Conservation (phyloP, 2,113 vertebrate species). For the Phylloscopus trochilus region DNA sequence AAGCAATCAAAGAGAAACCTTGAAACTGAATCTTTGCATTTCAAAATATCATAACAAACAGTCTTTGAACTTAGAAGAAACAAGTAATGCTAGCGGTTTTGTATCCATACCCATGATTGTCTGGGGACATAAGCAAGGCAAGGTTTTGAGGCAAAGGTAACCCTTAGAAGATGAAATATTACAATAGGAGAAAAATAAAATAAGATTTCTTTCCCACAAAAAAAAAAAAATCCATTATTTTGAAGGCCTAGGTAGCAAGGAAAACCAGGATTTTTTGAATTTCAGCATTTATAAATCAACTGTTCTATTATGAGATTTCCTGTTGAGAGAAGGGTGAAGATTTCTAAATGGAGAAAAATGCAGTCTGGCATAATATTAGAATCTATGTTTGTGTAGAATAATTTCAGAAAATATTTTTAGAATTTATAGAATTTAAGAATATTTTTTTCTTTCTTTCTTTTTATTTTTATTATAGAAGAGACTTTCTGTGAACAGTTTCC, state of each 20-base stretch:
- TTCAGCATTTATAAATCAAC: neutral
- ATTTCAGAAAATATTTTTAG: neutral
- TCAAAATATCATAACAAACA: conserved; percentile 39
- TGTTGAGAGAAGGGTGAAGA: neutral
- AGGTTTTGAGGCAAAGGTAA: neutral
- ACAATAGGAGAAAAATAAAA: neutral
- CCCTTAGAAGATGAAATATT: neutral
- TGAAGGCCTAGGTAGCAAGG: neutral
- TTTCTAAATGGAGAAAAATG: neutral
- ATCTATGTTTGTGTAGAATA: neutral
- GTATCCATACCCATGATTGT: neutral
- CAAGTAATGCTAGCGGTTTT: neutral
- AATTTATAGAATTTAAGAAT: conserved; percentile 4
- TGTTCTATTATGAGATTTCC: neutral
- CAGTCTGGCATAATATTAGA: neutral
- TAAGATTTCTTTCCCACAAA: neutral
- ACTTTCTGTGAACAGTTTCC: neutral
- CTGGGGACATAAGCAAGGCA: neutral
- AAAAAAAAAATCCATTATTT: neutral
- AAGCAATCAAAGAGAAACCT: conserved; percentile 40
- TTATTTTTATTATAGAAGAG: neutral
- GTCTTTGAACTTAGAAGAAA: conserved; percentile 33
- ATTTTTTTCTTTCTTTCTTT: neutral
- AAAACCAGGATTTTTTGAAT: neutral
- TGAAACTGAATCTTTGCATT: conserved; percentile 44